Evolutionary conservation across 2,113 vertebrate genomes (phyloP).

Genomic region (Larimichthys polyactis): DNA sequence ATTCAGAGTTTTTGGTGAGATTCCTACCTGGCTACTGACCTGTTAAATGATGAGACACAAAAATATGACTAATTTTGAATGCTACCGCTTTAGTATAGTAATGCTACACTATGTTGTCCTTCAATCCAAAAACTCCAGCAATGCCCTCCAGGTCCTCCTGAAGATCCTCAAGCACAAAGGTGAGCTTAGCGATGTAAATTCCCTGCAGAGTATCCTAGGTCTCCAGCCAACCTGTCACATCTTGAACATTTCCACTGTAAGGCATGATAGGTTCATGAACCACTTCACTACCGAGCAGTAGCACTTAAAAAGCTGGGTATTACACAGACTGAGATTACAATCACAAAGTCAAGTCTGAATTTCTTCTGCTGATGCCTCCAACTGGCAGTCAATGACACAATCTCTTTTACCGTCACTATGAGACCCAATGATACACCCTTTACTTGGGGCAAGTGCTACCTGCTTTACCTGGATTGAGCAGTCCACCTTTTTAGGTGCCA

Average conservation of each 20-base stretch:
- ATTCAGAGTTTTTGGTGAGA: background rate
- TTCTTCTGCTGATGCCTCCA: too few species aligned
- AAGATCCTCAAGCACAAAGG: too few species aligned
- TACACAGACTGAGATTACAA: background rate
- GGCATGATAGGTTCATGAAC: background rate
- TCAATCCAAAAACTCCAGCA: background rate
- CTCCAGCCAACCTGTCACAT: background rate
- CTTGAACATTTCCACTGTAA: background rate
- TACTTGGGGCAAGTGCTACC: too few species aligned
- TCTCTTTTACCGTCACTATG: background rate
- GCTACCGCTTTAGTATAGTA: background rate
- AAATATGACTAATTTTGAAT: background rate
- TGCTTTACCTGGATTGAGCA: background rate
- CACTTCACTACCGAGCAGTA: background rate
- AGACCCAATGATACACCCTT: background rate
- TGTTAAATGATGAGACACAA: constrained; percentile 14
- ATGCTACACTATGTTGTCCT: background rate
- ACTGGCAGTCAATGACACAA: background rate
- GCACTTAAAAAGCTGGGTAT: background rate
- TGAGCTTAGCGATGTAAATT: background rate
- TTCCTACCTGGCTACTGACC: background rate
- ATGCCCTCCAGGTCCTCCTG: background rate
- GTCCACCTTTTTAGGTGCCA: background rate
- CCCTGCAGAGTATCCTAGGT: background rate
- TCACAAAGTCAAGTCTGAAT: background rate